phyloP scores from a whole-genome alignment of 2,888 invertebrate species.

The Alloscopus bannaensis region DNA sequence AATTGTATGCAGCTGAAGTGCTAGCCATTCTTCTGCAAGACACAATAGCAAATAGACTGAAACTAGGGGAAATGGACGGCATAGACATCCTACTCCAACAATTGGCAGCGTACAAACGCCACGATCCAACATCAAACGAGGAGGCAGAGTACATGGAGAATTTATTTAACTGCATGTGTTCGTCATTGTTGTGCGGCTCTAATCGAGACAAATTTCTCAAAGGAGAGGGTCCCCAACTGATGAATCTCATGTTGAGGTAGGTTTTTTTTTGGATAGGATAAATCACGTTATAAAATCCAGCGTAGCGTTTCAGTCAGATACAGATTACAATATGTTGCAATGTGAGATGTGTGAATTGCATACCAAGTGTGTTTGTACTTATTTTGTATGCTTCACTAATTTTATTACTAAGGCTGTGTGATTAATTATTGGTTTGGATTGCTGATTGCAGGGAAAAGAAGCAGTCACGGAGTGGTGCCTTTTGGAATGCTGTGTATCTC shows the following conservation, averaged over 20 bases:
- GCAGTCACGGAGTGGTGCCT: slow-evolving; percentile 94
- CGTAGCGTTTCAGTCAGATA: too few relatives aligned
- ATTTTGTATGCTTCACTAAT: too few relatives aligned
- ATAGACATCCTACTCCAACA: slow-evolving; percentile 97
- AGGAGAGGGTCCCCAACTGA: slow-evolving; percentile 98
- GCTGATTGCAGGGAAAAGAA: slow-evolving; percentile 88
- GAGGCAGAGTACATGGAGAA: slow-evolving; percentile 99
- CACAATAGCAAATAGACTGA: slow-evolving; percentile 86
- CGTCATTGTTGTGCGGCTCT: slow-evolving; percentile 89
- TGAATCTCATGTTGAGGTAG: slow-evolving; percentile 97
- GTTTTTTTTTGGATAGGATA: too few relatives aligned
- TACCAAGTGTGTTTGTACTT: too few relatives aligned
- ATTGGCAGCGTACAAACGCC: slow-evolving; percentile 94
- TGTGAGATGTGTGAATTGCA: too few relatives aligned
- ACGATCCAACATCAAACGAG: slow-evolving; percentile 92
- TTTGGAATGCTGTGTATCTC: slow-evolving; percentile 77
- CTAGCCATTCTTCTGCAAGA: slow-evolving; percentile 95
- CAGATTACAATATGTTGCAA: too few relatives aligned
- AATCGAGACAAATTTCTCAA: slow-evolving; percentile 95
- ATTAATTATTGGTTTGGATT: background rate
- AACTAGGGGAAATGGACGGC: slow-evolving; percentile 94
- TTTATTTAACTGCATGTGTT: slow-evolving; percentile 96
- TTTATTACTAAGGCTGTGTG: slow-evolving; percentile 11
- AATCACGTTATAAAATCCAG: too few relatives aligned
- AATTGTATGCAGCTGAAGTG: slow-evolving; percentile 96